Conservation (phyloP, 1,140 invertebrate species). For the Pinna nobilis region DNA sequence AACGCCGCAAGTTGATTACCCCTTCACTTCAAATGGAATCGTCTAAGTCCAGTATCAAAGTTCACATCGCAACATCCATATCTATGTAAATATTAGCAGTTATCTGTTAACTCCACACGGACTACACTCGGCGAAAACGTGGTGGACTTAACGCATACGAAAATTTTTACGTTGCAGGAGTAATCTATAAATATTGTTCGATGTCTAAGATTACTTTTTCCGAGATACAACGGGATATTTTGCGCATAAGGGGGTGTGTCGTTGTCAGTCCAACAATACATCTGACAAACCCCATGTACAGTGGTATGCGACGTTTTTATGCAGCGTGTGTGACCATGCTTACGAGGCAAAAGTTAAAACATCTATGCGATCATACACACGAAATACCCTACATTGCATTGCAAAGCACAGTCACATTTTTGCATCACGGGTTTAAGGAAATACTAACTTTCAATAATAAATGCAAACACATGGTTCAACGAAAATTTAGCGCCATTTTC, state of each 20-base stretch:
- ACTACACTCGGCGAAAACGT: too few species aligned
- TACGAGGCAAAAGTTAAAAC: neutral
- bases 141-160: neutral
- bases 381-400: neutral
- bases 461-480: conserved; percentile 8
- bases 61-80: neutral
- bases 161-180: neutral
- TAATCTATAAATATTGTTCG: neutral
- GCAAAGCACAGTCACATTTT: too few species aligned
- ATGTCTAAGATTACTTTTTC: too few species aligned
- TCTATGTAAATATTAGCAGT: conserved; percentile 17
- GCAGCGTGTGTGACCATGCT: too few species aligned
- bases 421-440: neutral
- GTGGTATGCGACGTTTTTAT: too few species aligned
- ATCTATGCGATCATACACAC: neutral
- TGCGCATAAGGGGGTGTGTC: neutral
- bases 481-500: conserved; percentile 53
- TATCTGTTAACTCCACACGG: too few species aligned
- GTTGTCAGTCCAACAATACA: neutral
- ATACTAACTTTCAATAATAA: conserved; percentile 13
- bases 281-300: too few species aligned
- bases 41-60: conserved; percentile 13
- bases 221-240: neutral
- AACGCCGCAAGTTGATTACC: too few species aligned
- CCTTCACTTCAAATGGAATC: conserved; percentile 1